Percentiles rank a stretch among this genome's conserved stretches.
phyloP scores from a whole-genome alignment of 2,113 vertebrate species.

The Otis tarda region DNA sequence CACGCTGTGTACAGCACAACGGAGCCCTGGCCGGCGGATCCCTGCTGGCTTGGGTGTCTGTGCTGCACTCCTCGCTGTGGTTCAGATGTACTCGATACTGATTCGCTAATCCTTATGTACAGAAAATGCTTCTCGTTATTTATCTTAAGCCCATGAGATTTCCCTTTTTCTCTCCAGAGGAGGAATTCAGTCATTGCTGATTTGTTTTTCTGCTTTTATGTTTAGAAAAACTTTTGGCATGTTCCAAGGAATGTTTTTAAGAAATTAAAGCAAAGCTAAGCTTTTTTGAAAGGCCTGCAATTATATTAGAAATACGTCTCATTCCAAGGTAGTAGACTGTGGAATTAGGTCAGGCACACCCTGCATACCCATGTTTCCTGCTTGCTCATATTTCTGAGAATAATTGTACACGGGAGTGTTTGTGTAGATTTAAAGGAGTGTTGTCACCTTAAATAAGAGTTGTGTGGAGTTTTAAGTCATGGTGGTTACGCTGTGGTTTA shows the following conservation, averaged over 20 bases:
- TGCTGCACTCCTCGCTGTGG: not conserved
- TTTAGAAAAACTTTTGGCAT: not conserved
- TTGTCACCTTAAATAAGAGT: constrained; percentile 28
- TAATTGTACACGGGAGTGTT: not conserved
- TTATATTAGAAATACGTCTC: not conserved
- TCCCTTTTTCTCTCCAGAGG: not conserved
- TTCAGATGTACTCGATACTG: rapidly evolving
- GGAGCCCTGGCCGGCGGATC: not conserved
- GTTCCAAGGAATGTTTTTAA: not conserved
- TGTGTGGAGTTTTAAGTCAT: not conserved
- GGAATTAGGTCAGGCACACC: constrained; percentile 62
- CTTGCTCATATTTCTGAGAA: constrained; percentile 36
- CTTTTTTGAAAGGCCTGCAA: not conserved
- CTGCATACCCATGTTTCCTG: not conserved
- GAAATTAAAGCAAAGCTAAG: not conserved
- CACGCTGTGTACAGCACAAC: rapidly evolving
- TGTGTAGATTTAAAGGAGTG: not conserved
- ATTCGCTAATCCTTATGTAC: not conserved
- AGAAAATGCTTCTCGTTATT: not conserved
- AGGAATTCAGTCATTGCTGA: not conserved
- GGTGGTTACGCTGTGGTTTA: not conserved
- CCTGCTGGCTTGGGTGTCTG: not conserved
- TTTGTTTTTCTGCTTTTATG: not conserved
- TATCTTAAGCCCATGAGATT: not conserved
- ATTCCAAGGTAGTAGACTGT: not conserved